Evolutionary conservation across 2,113 vertebrate genomes (phyloP), one percentile per base, ranked within the genome.

Genomic region (Haliaeetus leucogaster): DNA sequence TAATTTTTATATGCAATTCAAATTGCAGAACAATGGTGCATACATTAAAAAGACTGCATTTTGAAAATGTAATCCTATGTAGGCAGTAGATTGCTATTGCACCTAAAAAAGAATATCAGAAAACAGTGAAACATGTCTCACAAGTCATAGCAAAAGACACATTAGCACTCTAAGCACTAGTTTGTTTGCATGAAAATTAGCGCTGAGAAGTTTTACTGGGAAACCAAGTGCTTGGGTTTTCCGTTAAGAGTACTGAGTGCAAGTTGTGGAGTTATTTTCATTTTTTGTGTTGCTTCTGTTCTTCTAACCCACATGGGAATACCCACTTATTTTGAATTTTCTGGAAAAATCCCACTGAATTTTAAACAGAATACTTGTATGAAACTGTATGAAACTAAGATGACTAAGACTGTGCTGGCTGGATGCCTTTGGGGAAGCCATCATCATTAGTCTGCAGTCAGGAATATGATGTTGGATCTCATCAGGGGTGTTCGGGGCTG

Each of bases 141-240:
- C 82, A 94, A 90, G 90, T 91, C 77, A 82, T 10, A 84, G 89
- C 76, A 91, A 88, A 95, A 90, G 65, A 43, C 55, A 71, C 32
- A 74, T 95, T 74, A 91, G 30, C 34, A 83, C 52, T 84, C 67
- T 48, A 74, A 92, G 43, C 30, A 83, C 50, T 40, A 55, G 45
- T n/a, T 88, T 89, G 56, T 62, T 95, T 94, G 70, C 68, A 78
- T 74, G 85, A 86, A 86, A 92, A 97, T 84, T 42, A 92, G 36
- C n/a, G 40, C 89, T 52, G 80, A 65, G 65, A 86, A 81, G 23
- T 77, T 84, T 78, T 73, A 52, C 68, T 89, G 90, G 86, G 92
- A 96, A 96, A 92, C 23, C 0, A 1, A 40, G 21, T 11, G 17
- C 47, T 63, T 71, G 34, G 23, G 30, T 34, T 96, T 95, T 89